Conservation (phyloP, 2,113 vertebrate genomes). For the Calidris pugnax region DNA sequence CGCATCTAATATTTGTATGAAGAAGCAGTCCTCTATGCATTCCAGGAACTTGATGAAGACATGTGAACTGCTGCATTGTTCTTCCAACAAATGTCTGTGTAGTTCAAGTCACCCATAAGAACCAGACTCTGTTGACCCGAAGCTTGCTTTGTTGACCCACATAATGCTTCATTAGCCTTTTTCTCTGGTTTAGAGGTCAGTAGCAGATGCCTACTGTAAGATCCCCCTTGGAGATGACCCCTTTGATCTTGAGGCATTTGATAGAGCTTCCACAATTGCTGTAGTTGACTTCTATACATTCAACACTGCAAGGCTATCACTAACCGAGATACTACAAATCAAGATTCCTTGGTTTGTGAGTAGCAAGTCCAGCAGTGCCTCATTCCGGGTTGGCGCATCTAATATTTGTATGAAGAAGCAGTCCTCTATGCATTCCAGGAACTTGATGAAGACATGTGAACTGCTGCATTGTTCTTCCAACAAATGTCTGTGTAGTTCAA, state of each 20-base stretch:
- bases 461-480: neutral
- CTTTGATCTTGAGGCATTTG: neutral
- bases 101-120: neutral
- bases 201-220: neutral
- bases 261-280: neutral
- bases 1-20: neutral
- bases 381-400: neutral
- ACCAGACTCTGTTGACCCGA: neutral
- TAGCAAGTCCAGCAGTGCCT: neutral
- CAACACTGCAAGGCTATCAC: neutral
- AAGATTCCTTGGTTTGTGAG: neutral
- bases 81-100: neutral
- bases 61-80: neutral
- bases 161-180: neutral
- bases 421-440: neutral
- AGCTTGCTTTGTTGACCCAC: neutral
- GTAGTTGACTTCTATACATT: neutral
- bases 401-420: neutral
- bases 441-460: neutral
- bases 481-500: neutral
- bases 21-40: neutral
- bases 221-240: neutral
- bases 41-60: neutral
- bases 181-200: neutral
- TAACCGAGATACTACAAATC: neutral